These are phyloP conservation scores for Torymus texanus DNA, from an alignment of 2,888 invertebrate species.

Conservation along the genomic window DNA sequence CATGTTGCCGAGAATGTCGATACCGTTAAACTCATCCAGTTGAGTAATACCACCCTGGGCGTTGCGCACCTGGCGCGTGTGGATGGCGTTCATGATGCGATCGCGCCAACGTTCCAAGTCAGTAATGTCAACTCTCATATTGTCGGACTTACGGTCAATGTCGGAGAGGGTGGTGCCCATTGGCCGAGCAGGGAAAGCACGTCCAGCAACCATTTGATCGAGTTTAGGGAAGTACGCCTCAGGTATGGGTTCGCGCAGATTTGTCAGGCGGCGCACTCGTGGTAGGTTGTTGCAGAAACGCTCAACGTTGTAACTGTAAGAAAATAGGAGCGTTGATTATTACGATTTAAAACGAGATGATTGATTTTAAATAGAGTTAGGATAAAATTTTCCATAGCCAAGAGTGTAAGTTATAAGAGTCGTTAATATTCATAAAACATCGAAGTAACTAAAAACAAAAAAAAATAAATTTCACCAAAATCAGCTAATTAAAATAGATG, in stretches of 20 bases:
- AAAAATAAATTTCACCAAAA: too few relatives aligned
- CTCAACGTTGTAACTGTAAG: slow-evolving; percentile 83
- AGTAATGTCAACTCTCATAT: slow-evolving; percentile 81
- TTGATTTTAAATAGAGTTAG: background rate
- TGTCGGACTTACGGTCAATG: slow-evolving; percentile 82
- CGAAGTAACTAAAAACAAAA: too few relatives aligned
- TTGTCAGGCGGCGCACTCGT: slow-evolving; percentile 80
- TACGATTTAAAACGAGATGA: background rate
- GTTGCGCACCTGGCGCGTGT: slow-evolving; percentile 79
- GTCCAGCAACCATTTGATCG: slow-evolving; percentile 85
- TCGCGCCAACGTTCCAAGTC: slow-evolving; percentile 86
- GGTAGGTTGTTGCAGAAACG: slow-evolving; percentile 83
- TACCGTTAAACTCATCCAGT: slow-evolving; percentile 83
- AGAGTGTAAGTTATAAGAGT: too few relatives aligned
- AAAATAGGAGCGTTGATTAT: background rate
- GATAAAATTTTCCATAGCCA: too few relatives aligned
- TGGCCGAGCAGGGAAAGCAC: slow-evolving; percentile 85
- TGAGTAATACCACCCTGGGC: slow-evolving; percentile 78
- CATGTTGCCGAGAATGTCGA: slow-evolving; percentile 87
- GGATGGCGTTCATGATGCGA: slow-evolving; percentile 83
- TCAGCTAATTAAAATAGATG: too few relatives aligned
- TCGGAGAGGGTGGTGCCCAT: slow-evolving; percentile 78
- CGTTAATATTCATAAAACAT: too few relatives aligned
- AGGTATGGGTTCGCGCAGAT: slow-evolving; percentile 82
- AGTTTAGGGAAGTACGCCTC: slow-evolving; percentile 92